Evolutionary conservation across 2,797 vertebrate genomes (phyloP), one percentile per base, ranked within the genome.

Genomic region (Coregonus suidteri): DNA sequence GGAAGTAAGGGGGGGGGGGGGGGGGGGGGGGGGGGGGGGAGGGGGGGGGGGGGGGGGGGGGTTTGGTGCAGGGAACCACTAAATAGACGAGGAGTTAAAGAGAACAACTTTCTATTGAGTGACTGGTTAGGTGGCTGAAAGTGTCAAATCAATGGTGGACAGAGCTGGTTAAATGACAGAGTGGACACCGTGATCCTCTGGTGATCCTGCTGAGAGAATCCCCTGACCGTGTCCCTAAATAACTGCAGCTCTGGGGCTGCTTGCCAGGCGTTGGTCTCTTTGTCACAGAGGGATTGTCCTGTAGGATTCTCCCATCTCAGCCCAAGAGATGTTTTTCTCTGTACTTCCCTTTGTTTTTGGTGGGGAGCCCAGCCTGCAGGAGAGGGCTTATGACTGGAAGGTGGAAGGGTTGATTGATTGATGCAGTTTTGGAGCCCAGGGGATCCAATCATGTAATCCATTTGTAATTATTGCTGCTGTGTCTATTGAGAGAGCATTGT

Each of bases 371-470:
- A 78, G 82, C 77, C 25, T 75, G 79, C 73, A 82, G 77, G 81
- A 81, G 84, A 83, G 83, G 25, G 25, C 86, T 88, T 87, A 87
- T 90, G 88, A 85, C 87, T 87, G 84, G 79, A 91, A 86, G 90
- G 84, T 86, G 83, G 82, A 88, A 3, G 87, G 84, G 7, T 3
- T 90, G 89, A 92, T 89, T 89, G 91, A 93, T 88, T 90, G 89
- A 91, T 91, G 88, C 90, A 87, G 88, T 89, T 92, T 91, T 69
- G 77, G 82, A 80, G 84, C 90, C 86, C 88, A 77, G 81, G 91
- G 90, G 91, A 92, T 90, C 85, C 91, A 93, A 92, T 92, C 90
- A 91, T 91, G 88, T 91, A 91, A 92, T 93, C 91, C 91, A 89
- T 86, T 84, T 75, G 84, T 91, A 93, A 92, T 90, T 91, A 93